Evolutionary conservation across 2,797 vertebrate genomes (phyloP), one percentile per base, ranked within the genome.

Genomic region (Hypotaenidia okinawae): DNA sequence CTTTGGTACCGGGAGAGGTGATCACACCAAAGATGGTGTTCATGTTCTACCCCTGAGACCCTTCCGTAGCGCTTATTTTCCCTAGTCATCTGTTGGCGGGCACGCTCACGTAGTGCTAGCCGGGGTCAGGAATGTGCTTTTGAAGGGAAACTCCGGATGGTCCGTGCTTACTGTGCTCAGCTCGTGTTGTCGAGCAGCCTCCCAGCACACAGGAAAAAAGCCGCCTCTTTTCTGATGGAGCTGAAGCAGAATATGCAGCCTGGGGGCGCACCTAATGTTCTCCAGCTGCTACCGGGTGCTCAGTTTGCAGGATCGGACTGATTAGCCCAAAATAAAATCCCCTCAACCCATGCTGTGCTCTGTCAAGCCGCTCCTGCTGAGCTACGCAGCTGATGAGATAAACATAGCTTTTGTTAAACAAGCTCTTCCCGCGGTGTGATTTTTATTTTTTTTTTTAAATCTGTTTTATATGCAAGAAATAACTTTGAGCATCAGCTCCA

Each of bases 371-470:
- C 51, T 85, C 91, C 75, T 67, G 92, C 83, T 93, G 86, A 95
- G 86, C 74, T 70, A 76, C 41, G 32, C 43, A 95, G 86, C 90
- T 79, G 88, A 94, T 84, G 86, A 89, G 77, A 92, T 87, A 95
- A 97, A 95, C 93, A 94, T 76, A 84, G 93, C 59, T 94, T 95
- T 95, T 95, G 84, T 95, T 95, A 87, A 94, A 84, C 67, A 87
- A 89, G 59, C 77, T 87, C 66, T 84, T 93, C 67, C 84, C 59
- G 67, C 81, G 76, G 77, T 24, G 55, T 30, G 70, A 10, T 75
- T 37, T 67, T 22, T 21, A 2, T 73, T 84, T 62, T 59, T 86
- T 86, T 49, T 77, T 33, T 6, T 3, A 3, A 75, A 89, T 89
- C 66, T 94, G 39, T 59, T 96, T 93, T 91, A 63, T 73, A 94